phyloP scores from a whole-genome alignment of 2,888 invertebrate genomes.

The Leptinotarsa juncta region DNA sequence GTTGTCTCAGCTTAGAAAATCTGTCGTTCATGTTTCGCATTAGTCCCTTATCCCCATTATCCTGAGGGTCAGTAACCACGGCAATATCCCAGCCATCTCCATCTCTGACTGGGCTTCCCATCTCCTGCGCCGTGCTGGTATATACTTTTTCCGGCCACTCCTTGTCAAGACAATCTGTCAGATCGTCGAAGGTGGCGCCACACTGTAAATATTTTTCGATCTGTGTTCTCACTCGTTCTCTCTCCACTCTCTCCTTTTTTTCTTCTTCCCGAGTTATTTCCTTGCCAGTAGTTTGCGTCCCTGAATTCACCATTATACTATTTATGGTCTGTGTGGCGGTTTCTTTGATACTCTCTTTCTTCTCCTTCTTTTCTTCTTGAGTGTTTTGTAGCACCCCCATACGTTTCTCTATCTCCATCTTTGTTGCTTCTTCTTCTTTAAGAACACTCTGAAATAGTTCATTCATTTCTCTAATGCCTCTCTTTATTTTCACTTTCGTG shows the following conservation, averaged over 20 bases:
- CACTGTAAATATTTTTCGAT: not conserved
- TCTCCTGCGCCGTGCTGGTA: not conserved
- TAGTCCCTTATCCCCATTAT: not conserved
- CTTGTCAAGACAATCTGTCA: no score
- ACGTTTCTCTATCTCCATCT: no score
- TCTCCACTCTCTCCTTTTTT: not conserved
- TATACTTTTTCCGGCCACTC: not conserved
- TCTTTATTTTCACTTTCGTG: no score
- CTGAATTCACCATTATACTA: not conserved
- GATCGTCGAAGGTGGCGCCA: no score
- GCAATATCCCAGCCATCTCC: not conserved
- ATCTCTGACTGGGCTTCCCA: not conserved
- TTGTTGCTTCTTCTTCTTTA: no score
- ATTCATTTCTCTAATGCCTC: no score
- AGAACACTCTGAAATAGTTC: no score
- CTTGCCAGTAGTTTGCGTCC: not conserved
- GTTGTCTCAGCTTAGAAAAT: not conserved
- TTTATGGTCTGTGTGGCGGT: no score
- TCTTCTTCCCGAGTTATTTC: not conserved
- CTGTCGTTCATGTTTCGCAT: not conserved
- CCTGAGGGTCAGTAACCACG: not conserved
- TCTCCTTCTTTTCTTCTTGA: no score
- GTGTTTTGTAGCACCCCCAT: no score
- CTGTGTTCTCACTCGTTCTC: not conserved
- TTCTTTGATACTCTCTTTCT: no score